A percentile compares a stretch with the other conserved stretches of the same genome.
phyloP scores from a whole-genome alignment of 2,797 vertebrate species.

The Sebastes trivittatus region DNA sequence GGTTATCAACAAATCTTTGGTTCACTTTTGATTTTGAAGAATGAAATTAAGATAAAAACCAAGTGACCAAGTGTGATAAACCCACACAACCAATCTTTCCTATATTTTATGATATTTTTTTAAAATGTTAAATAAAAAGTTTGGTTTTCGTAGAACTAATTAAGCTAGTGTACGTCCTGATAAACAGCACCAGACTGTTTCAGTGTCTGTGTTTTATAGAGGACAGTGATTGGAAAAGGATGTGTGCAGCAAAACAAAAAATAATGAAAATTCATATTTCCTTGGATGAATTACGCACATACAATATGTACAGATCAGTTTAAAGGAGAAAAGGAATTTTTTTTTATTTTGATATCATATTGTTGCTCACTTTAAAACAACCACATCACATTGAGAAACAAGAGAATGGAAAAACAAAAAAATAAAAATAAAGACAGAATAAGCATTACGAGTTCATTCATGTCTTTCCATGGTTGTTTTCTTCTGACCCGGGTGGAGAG shows the following conservation, averaged over 20 bases:
- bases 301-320: background rate
- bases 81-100: background rate
- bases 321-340: conserved; percentile 46
- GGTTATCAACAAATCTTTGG: background rate
- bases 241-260: background rate
- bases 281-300: background rate
- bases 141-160: background rate
- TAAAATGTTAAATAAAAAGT: background rate
- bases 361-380: conserved; percentile 70
- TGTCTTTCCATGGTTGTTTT: conserved; percentile 31
- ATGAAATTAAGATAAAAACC: background rate
- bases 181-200: background rate
- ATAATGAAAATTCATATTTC: background rate
- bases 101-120: background rate
- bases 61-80: background rate
- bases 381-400: conserved; percentile 72
- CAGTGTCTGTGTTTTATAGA: background rate
- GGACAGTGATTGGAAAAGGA: background rate
- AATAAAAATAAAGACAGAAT: conserved; percentile 50
- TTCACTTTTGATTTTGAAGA: background rate
- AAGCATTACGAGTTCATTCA: conserved; percentile 53
- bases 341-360: conserved; percentile 68
- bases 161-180: background rate
- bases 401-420: conserved; percentile 49
- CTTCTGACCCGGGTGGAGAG: conserved; percentile 31